Percentiles rank a stretch among this genome's conserved stretches.
phyloP scores from a whole-genome alignment of 2,888 invertebrate genomes.

The Sturmia bella region DNA sequence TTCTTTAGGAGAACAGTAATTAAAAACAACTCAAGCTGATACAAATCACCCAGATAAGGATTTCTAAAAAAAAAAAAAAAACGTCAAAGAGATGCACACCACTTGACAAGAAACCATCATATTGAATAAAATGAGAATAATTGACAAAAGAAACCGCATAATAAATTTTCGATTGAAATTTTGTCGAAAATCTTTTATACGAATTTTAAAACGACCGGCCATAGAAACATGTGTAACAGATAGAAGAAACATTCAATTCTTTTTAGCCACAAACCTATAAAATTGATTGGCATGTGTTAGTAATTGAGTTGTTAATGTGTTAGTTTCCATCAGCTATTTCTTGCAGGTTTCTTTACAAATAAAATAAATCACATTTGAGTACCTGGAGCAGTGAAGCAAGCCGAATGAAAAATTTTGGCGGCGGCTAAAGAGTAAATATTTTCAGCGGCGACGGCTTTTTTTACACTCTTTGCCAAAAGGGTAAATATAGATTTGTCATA shows the following conservation, averaged over 20 bases:
- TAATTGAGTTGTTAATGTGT: no score
- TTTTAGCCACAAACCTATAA: not conserved
- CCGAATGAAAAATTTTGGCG: no score
- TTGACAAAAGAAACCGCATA: constrained; percentile 47
- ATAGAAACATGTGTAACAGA: no score
- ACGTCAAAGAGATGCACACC: constrained; percentile 42
- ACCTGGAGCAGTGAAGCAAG: no score
- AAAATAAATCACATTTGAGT: no score
- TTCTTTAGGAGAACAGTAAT: constrained; percentile 71
- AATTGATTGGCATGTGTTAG: no score
- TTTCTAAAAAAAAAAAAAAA: constrained; percentile 20
- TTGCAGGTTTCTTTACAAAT: no score
- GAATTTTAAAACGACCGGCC: constrained; percentile 11
- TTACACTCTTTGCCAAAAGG: no score
- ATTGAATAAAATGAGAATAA: constrained; percentile 33
- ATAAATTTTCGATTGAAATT: constrained; percentile 37
- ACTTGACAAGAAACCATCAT: constrained; percentile 12
- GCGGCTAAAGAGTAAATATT: no score
- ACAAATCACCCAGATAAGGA: constrained; percentile 62
- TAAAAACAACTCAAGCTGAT: constrained; percentile 72
- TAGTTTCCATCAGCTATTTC: no score
- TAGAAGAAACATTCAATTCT: not conserved
- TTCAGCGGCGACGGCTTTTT: no score
- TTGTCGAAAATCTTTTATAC: constrained; percentile 13
- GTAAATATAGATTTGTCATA: no score